Evolutionary conservation across 2,888 invertebrate genomes (phyloP).

Genomic region (Chalcis sispes): DNA sequence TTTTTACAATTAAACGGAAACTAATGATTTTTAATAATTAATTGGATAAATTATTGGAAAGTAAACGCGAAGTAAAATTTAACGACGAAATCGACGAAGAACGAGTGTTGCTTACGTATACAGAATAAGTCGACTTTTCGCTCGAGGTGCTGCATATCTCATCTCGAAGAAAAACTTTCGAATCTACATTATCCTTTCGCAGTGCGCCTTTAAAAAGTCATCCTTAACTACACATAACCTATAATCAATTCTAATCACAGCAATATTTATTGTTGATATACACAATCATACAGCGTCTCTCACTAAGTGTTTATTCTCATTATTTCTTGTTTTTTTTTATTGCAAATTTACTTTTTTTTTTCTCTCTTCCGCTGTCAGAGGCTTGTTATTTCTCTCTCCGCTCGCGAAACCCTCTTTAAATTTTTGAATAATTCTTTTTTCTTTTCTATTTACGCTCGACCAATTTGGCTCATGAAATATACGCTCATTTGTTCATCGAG

Average conservation of each 20-base stretch:
- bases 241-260: slow-evolving; percentile 76
- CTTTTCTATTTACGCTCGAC: slow-evolving; percentile 15
- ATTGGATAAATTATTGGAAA: not conserved
- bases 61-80: slow-evolving; percentile 22
- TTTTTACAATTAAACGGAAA: not conserved
- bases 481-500: slow-evolving; percentile 55
- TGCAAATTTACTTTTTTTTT: slow-evolving; percentile 51
- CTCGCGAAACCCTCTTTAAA: slow-evolving; percentile 44
- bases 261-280: slow-evolving; percentile 77
- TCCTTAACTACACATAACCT: slow-evolving; percentile 72
- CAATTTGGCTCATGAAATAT: slow-evolving; percentile 18
- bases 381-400: slow-evolving; percentile 47
- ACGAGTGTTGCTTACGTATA: too few relatives aligned
- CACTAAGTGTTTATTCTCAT: slow-evolving; percentile 70
- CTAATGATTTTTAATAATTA: slow-evolving; percentile 14
- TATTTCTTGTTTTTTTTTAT: slow-evolving; percentile 59
- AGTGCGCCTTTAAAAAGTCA: slow-evolving; percentile 69
- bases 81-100: too few relatives aligned
- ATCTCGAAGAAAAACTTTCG: slow-evolving; percentile 48
- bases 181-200: slow-evolving; percentile 59
- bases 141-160: slow-evolving; percentile 41
- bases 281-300: slow-evolving; percentile 75
- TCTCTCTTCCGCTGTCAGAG: slow-evolving; percentile 41
- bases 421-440: slow-evolving; percentile 21
- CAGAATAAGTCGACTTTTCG: slow-evolving; percentile 50